Percentiles rank a stretch among this genome's conserved stretches.
Evolutionary conservation across 2,888 invertebrate species (phyloP).

Genomic region (Cryptocephalus moraei): DNA sequence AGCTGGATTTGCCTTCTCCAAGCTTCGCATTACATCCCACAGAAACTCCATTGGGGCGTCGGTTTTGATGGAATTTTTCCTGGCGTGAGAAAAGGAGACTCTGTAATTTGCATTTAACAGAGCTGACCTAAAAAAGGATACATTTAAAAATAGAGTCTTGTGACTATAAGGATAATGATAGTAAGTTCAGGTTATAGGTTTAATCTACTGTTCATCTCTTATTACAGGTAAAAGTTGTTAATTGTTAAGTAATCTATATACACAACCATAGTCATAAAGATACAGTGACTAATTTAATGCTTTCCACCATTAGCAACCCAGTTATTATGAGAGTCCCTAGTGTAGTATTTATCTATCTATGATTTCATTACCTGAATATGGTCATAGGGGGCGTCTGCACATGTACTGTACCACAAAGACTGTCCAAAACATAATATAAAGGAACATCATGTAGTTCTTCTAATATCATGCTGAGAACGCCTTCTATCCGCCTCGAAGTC

Average conservation of each 20-base stretch:
- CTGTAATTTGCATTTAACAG: constrained; percentile 79
- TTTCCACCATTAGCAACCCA: no score
- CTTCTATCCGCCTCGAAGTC: constrained; percentile 67
- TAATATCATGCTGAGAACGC: constrained; percentile 66
- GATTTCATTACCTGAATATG: no score
- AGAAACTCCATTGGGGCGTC: constrained; percentile 74
- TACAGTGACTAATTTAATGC: no score
- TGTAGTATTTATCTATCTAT: neutral
- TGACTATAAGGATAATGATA: no score
- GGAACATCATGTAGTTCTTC: constrained; percentile 82
- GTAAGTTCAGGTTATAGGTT: no score
- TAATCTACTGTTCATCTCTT: no score
- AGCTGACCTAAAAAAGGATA: constrained; percentile 76
- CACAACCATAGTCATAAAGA: no score
- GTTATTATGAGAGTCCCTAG: neutral
- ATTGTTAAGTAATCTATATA: no score
- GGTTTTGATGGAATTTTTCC: constrained; percentile 83
- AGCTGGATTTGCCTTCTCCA: constrained; percentile 62
- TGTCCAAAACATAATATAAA: constrained; percentile 58
- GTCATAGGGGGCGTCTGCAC: no score
- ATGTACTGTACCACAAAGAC: neutral
- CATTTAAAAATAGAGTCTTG: no score
- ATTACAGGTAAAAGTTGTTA: no score
- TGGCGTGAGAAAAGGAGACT: constrained; percentile 88
- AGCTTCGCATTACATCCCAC: constrained; percentile 86